These are phyloP conservation scores for Paratrypauchen microcephalus DNA, from an alignment of 2,797 vertebrate species.

Conservation along the genomic window DNA sequence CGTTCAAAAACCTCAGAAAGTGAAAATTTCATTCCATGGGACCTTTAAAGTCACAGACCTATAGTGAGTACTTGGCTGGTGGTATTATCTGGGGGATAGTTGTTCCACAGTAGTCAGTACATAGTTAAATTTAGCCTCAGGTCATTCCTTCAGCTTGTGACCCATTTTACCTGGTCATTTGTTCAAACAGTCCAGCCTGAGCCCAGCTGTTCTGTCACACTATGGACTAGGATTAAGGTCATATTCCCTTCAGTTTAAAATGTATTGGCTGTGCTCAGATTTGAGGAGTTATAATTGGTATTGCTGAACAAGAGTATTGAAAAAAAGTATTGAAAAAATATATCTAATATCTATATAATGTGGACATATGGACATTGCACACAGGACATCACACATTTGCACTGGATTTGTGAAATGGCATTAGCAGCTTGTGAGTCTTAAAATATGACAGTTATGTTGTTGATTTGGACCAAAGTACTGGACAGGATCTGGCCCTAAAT, in stretches of 20 bases:
- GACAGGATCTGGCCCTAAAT: neutral
- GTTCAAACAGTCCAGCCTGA: neutral
- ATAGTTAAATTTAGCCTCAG: constrained; percentile 1
- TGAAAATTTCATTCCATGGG: too few relatives aligned
- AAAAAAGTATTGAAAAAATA: too few relatives aligned
- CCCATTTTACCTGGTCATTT: constrained; percentile 10
- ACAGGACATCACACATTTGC: too few relatives aligned
- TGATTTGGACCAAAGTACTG: neutral
- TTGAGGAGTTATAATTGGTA: too few relatives aligned
- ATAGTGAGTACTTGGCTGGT: neutral
- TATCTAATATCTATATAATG: too few relatives aligned
- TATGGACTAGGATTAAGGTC: neutral
- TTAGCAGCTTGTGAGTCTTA: neutral
- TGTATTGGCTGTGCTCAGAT: neutral
- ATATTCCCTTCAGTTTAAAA: neutral
- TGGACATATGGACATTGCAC: too few relatives aligned
- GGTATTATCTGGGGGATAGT: neutral
- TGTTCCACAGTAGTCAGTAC: neutral
- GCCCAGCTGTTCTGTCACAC: neutral
- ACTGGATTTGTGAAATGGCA: neutral
- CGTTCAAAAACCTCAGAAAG: too few relatives aligned
- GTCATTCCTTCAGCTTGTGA: neutral
- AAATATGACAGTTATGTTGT: neutral
- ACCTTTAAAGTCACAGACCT: neutral
- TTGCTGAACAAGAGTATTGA: too few relatives aligned